Base-by-base conservation (phyloP, 2,888 invertebrate genomes). In the Phaedon cochleariae region DNA sequence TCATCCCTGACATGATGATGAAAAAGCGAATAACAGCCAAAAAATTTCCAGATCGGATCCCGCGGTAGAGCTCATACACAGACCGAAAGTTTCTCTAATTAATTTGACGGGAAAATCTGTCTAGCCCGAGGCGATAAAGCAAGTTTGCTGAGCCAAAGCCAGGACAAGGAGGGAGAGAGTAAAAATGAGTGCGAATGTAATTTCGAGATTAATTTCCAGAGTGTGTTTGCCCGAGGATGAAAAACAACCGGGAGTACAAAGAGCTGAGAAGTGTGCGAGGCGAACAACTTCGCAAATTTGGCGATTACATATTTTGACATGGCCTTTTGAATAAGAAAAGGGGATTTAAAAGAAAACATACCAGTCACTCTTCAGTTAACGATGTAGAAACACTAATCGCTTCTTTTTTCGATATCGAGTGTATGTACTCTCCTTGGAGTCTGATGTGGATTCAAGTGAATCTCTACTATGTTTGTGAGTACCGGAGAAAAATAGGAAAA, bases 111-210 rank as follows among this genome's bases (percentile, higher is more conserved):
- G 74, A 75, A 77, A 77, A 76, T 75, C 76, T 77, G 75, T 73
- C 71, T 75, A 64, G 74, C 77, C 69, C 51, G 49, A 48, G 69
- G 77, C 76, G 64, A 71, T 74, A 74, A 76, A 76, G 70, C 69
- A 74, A 77, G 73, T 76, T 76, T 74, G 73, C 71, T 70, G 69
- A 72, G 74, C 72, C 69, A 73, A 68, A 74, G 72, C 75, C 73
- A 73, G 71, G 70, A 72, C 74, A 75, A 69, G 52, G 63, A 64
- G 81, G 85, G 82, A 85, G 86, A 69, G 69, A 71, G 68, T 65
- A 71, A 86, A 85, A 85, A 86, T 85, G 82, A 82, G 83, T 84
- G 84, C 86, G 86, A 86, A 86, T 86, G 86, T 86, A 86, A 85
- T 86, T 86, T 86, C 85, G 84, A 86, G 86, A 86, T 87, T 86